Percentiles rank a stretch among this genome's conserved stretches.
These are phyloP conservation scores for Dendropsophus ebraccatus DNA, from an alignment of 2,113 vertebrate species.

Conservation along the genomic window DNA sequence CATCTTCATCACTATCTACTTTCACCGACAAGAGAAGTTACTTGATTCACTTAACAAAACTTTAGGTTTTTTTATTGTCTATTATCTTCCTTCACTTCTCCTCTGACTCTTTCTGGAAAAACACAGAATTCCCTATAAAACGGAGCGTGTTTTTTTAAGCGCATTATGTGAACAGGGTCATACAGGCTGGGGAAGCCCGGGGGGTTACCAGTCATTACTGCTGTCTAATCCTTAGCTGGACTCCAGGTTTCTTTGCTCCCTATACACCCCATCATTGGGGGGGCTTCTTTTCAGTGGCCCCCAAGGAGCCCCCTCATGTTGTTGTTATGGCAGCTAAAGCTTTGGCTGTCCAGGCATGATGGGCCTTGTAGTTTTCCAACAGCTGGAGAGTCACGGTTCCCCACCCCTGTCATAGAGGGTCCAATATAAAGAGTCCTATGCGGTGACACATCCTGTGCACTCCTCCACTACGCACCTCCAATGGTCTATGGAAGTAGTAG, in stretches of 20 bases:
- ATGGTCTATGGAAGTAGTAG: too few species aligned
- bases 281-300: neutral
- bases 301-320: too few species aligned
- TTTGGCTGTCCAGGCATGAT: too few species aligned
- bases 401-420: too few species aligned
- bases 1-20: too few species aligned
- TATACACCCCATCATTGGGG: neutral
- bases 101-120: neutral
- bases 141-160: neutral
- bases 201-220: neutral
- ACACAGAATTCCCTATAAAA: neutral
- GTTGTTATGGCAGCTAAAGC: too few species aligned
- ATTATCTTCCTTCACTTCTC: neutral
- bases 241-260: neutral
- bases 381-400: too few species aligned
- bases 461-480: too few species aligned
- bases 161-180: neutral
- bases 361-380: too few species aligned
- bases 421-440: neutral
- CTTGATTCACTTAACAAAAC: neutral
- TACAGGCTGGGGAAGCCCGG: neutral
- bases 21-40: neutral
- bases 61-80: too few species aligned
- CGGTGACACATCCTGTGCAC: too few species aligned
- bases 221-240: neutral